A percentile compares a stretch with the other conserved stretches of the same genome.
Conservation (phyloP, 2,888 invertebrate genomes). For the Erannis defoliaria region DNA sequence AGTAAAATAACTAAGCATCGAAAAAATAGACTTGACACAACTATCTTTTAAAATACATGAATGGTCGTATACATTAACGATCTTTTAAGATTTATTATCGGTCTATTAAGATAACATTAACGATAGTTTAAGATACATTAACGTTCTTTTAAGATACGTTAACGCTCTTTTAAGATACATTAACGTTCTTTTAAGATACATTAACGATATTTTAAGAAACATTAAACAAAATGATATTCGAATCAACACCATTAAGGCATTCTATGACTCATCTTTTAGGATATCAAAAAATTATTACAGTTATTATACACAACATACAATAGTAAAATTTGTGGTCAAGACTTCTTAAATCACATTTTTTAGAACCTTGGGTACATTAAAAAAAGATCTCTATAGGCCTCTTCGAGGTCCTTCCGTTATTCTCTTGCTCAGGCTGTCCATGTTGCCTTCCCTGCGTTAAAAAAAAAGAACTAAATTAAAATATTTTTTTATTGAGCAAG, state of each 20-base stretch:
- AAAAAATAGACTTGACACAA: neutral
- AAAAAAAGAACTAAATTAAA: neutral
- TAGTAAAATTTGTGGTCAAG: too few relatives aligned
- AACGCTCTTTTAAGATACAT: neutral
- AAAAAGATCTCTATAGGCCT: too few relatives aligned
- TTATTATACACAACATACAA: too few relatives aligned
- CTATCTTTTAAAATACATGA: neutral
- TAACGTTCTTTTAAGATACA: neutral
- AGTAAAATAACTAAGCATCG: neutral
- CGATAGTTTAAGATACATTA: neutral
- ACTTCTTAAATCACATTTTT: too few relatives aligned
- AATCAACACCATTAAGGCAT: too few relatives aligned
- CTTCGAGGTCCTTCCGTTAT: too few relatives aligned
- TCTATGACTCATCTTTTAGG: too few relatives aligned
- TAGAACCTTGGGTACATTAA: too few relatives aligned
- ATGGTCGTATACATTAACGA: neutral
- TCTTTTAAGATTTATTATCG: neutral
- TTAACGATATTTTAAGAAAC: neutral
- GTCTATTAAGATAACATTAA: neutral
- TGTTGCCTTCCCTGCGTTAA: too few relatives aligned
- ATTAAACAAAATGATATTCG: neutral
- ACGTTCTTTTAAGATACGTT: neutral
- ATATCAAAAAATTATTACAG: too few relatives aligned
- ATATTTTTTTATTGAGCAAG: neutral
- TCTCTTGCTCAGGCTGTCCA: too few relatives aligned